phyloP scores from a whole-genome alignment of 2,888 invertebrate species.

The Gryllus longicercus region DNA sequence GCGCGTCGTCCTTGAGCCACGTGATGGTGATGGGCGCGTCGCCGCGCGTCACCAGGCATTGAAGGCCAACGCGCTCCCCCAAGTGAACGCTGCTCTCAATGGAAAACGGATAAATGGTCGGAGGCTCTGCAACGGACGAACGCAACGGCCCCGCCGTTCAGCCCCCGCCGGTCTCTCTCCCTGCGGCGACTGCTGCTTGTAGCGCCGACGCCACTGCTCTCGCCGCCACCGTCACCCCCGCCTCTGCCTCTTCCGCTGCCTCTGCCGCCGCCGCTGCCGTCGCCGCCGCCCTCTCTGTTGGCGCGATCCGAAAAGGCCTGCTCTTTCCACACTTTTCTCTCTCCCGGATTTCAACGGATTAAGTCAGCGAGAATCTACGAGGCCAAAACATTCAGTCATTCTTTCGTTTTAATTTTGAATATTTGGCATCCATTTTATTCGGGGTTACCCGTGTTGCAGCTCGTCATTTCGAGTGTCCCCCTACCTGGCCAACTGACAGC shows the following conservation, averaged over 20 bases:
- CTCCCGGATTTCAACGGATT: too few relatives aligned
- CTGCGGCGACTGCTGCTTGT: neutral
- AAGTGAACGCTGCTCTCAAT: constrained; percentile 42
- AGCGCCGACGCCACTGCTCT: neutral
- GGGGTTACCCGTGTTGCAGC: too few relatives aligned
- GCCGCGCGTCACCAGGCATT: constrained; percentile 44
- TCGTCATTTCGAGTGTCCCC: too few relatives aligned
- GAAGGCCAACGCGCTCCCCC: constrained; percentile 43
- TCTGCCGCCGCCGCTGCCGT: too few relatives aligned
- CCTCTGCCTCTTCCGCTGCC: neutral
- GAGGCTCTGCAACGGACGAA: constrained; percentile 41
- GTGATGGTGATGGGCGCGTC: constrained; percentile 48
- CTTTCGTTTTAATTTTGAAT: too few relatives aligned
- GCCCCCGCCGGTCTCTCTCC: neutral
- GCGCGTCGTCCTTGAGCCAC: constrained; percentile 49
- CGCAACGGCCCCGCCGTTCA: neutral
- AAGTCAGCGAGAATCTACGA: too few relatives aligned
- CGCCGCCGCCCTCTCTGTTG: too few relatives aligned
- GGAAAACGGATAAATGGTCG: constrained; percentile 43
- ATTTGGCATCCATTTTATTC: too few relatives aligned
- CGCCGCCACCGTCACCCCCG: neutral
- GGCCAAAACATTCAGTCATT: too few relatives aligned
- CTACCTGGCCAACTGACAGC: too few relatives aligned
- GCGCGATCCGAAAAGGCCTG: too few relatives aligned
- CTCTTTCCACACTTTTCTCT: neutral